phyloP scores from a whole-genome alignment of 2,113 vertebrate genomes.

The Eonycteris spelaea region DNA sequence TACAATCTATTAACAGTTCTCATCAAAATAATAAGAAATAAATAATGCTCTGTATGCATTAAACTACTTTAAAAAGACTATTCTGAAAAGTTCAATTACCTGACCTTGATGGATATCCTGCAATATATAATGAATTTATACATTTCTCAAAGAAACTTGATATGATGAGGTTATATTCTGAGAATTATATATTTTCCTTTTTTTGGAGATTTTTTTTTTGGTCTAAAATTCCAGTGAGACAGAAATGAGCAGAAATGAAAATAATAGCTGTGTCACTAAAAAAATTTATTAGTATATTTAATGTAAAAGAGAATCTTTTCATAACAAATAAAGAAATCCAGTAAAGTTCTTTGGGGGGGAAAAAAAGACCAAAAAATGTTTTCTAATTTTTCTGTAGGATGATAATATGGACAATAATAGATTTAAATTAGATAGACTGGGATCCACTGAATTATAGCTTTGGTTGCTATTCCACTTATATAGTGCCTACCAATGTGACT shows the following conservation, averaged over 20 bases:
- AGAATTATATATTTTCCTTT: constrained; percentile 24
- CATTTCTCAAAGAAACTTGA: constrained; percentile 18
- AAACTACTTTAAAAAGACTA: neutral
- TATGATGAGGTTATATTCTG: constrained; percentile 35
- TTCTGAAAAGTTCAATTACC: constrained; percentile 31
- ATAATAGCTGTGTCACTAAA: constrained; percentile 19
- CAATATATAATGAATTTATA: constrained; percentile 18
- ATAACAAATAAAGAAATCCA: constrained; percentile 37
- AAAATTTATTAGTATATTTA: constrained; percentile 19
- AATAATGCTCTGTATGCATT: neutral
- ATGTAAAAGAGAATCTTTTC: neutral
- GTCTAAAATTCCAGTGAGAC: constrained; percentile 41
- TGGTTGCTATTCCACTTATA: neutral
- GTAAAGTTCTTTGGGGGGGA: neutral
- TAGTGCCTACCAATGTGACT: neutral
- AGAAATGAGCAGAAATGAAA: constrained; percentile 53
- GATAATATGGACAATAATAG: neutral
- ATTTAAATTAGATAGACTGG: neutral
- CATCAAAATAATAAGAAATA: neutral
- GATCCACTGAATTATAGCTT: neutral
- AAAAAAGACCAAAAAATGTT: neutral
- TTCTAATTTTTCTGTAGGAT: constrained; percentile 8
- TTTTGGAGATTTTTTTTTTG: constrained; percentile 14
- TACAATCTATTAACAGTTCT: neutral
- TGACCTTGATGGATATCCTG: constrained; percentile 4